Percentiles rank a stretch among this genome's conserved stretches.
Evolutionary conservation across 2,888 invertebrate species (phyloP).

Genomic region (Cancer borealis): DNA sequence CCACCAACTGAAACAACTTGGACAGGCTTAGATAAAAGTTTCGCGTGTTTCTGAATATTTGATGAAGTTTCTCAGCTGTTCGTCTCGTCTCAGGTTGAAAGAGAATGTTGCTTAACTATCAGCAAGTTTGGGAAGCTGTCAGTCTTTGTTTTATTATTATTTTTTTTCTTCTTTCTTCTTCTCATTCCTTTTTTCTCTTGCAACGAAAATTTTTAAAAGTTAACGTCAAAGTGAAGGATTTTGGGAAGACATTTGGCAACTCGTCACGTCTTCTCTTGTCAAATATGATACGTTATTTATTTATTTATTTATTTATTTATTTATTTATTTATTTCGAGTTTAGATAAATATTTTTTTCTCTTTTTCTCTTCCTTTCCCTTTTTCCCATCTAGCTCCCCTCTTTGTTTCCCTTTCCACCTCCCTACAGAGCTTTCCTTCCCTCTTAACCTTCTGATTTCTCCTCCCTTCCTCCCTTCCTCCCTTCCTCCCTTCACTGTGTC

Average conservation of each 20-base stretch:
- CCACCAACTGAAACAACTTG: not conserved
- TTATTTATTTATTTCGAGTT: not conserved
- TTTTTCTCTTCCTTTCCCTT: too few relatives aligned
- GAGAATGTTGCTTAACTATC: constrained; percentile 17
- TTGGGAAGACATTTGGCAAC: not conserved
- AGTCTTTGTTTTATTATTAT: not conserved
- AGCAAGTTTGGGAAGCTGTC: constrained; percentile 22
- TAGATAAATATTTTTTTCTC: not conserved
- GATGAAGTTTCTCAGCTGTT: not conserved
- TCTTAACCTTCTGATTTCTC: too few relatives aligned
- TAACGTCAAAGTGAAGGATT: not conserved
- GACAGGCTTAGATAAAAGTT: not conserved
- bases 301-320: not conserved
- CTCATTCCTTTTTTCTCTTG: not conserved
- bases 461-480: too few relatives aligned
- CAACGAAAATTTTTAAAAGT: not conserved
- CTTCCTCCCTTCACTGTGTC: too few relatives aligned
- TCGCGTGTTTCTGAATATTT: not conserved
- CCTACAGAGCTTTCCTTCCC: too few relatives aligned
- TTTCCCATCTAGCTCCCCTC: too few relatives aligned
- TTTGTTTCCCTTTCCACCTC: too few relatives aligned
- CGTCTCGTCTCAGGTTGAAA: not conserved
- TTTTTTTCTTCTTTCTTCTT: not conserved
- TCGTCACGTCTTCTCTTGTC: not conserved
- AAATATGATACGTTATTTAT: not conserved